A percentile compares a stretch with the other conserved stretches of the same genome.
These are phyloP conservation scores for Tineola bisselliella DNA, from an alignment of 2,888 invertebrate genomes.

Conservation along the genomic window DNA sequence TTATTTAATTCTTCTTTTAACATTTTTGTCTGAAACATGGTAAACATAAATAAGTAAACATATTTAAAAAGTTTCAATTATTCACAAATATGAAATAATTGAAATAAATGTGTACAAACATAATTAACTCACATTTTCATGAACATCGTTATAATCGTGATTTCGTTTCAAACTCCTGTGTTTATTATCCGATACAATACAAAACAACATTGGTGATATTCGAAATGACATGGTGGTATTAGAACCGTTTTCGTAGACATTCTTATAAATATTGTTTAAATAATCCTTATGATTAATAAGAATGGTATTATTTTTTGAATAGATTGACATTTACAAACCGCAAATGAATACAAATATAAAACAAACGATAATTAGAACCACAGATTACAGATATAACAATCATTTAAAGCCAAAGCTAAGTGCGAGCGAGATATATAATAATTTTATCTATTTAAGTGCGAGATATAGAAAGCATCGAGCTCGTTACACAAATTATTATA, in stretches of 20 bases:
- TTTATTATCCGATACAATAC: conserved; percentile 24
- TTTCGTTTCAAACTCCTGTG: conserved; percentile 31
- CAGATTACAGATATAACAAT: too few relatives aligned
- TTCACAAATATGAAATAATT: too few relatives aligned
- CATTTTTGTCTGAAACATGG: conserved; percentile 27
- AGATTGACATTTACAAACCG: neutral
- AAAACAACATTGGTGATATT: conserved; percentile 34
- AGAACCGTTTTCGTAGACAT: conserved; percentile 26
- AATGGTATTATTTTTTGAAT: neutral
- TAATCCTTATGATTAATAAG: conserved; percentile 38
- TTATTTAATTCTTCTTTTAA: conserved; percentile 31
- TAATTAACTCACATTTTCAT: conserved; percentile 38
- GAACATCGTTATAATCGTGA: conserved; percentile 21
- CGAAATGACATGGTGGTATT: conserved; percentile 22
- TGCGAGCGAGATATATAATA: too few relatives aligned
- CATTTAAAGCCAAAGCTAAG: too few relatives aligned
- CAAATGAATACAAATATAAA: too few relatives aligned
- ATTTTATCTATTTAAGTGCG: too few relatives aligned
- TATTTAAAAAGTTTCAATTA: too few relatives aligned
- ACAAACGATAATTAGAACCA: too few relatives aligned
- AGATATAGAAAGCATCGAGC: too few relatives aligned
- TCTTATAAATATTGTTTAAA: conserved; percentile 31
- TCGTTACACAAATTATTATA: too few relatives aligned
- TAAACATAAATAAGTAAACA: neutral
- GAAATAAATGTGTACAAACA: too few relatives aligned